Evolutionary conservation across 2,113 vertebrate genomes (phyloP), one percentile per base, ranked within the genome.

Genomic region (Penelope pileata): DNA sequence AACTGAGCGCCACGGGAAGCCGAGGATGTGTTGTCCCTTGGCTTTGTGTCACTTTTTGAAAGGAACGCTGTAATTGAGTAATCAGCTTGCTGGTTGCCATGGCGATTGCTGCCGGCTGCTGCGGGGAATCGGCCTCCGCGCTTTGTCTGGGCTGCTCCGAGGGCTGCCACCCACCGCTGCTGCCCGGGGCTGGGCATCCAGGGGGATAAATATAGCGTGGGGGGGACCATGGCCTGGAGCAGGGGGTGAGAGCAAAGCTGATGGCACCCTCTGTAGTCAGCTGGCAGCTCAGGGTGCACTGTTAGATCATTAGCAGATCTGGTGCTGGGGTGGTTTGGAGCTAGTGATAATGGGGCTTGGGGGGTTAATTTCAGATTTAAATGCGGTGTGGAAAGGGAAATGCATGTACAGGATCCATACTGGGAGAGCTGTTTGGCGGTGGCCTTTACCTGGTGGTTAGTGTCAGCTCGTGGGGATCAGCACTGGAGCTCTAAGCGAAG

Each of bases 81-180:
- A 95, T 95, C 95, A 75, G 77, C 88, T 96, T 91, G 69, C 88
- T 94, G 45, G 94, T 97, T 97, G 95, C 69, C 97, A 97, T 97
- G 94, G 93, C 50, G 63, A 96, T 89, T 6, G 29, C 75, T 91
- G 89, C 88, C 40, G 84, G 90, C 87, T 94, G 95, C 78, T 84
- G 84, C 92, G 68, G 69, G 89, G 88, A 92, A 10, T 26, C 88
- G 34, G 86, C 87, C 88, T 91, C 85, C 62, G n/a, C 24, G 47
- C 86, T 95, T 70, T 63, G 83, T 88, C 70, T 24, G 54, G 2
- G 68, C 56, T 2, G 8, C 4, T 62, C 38, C 3, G 36, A 83
- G 88, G 79, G 74, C 85, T 95, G 74, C 79, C 91, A 58, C 95
- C 92, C 91, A 91, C 88, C 2, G 38, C 38, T 1, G 27, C 77